A percentile compares a stretch with the other conserved stretches of the same genome.
Conservation (phyloP, 2,113 vertebrate genomes). For the Chitala chitala region DNA sequence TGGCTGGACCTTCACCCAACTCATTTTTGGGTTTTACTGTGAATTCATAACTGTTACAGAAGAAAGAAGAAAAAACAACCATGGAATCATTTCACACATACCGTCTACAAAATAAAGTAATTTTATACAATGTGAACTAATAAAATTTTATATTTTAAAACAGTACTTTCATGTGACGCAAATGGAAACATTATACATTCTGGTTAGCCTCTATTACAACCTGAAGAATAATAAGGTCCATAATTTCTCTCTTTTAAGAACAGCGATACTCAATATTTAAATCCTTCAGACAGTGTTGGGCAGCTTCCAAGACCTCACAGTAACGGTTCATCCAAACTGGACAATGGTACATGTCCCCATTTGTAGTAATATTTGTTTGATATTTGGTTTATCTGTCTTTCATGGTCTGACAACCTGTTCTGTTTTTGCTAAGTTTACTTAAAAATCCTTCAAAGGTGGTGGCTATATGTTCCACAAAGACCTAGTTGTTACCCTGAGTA, state of each 20-base stretch:
- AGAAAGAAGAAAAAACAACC: conserved; percentile 29
- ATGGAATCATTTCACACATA: neutral
- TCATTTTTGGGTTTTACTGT: conserved; percentile 85
- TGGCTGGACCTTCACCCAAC: conserved; percentile 77
- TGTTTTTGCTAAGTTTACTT: conserved; percentile 30
- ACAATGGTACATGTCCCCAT: conserved; percentile 22
- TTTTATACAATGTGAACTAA: neutral
- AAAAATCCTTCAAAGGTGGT: conserved; percentile 22
- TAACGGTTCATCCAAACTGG: conserved; percentile 39
- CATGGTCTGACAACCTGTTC: conserved; percentile 31
- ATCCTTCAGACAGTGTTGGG: conserved; percentile 22
- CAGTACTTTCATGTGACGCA: neutral
- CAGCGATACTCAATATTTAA: conserved; percentile 32
- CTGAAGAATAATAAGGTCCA: conserved; percentile 11
- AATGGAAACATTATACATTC: conserved; percentile 19
- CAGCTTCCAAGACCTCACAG: conserved; percentile 13
- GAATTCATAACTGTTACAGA: conserved; percentile 78
- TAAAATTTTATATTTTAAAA: conserved; percentile 23
- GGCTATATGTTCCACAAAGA: conserved; percentile 21
- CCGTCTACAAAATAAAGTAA: neutral
- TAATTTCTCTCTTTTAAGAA: conserved; percentile 17
- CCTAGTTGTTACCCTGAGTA: too few species aligned
- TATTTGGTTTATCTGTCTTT: conserved; percentile 34
- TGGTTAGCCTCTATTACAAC: conserved; percentile 7
- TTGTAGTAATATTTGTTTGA: conserved; percentile 35